A percentile compares a stretch with the other conserved stretches of the same genome.
These are phyloP conservation scores for Tenthredo distinguenda DNA, from an alignment of 2,888 invertebrate species.

Conservation along the genomic window DNA sequence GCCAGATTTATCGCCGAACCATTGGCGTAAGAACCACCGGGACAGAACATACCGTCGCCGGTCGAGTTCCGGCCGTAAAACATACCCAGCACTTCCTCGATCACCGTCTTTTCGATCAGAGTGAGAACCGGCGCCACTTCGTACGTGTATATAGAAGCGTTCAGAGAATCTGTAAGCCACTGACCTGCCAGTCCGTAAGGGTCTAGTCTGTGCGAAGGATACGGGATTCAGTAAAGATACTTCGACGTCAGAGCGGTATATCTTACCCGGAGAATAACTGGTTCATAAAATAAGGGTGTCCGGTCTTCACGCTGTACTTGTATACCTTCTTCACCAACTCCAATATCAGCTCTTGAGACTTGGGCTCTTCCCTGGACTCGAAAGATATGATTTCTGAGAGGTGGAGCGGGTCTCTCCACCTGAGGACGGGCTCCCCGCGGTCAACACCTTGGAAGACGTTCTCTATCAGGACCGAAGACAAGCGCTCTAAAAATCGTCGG, in stretches of 20 bases:
- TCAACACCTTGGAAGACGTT: slow-evolving; percentile 76
- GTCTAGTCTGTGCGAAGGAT: slow-evolving; percentile 75
- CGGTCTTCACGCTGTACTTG: slow-evolving; percentile 81
- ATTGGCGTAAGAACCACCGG: slow-evolving; percentile 82
- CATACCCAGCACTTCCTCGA: slow-evolving; percentile 78
- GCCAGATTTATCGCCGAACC: slow-evolving; percentile 81
- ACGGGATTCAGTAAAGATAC: too few relatives aligned
- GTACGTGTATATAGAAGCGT: slow-evolving; percentile 80
- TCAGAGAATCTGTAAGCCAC: slow-evolving; percentile 79
- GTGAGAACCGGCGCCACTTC: slow-evolving; percentile 82
- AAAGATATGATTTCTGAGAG: slow-evolving; percentile 77
- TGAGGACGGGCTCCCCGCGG: slow-evolving; percentile 77
- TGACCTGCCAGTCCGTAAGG: slow-evolving; percentile 80
- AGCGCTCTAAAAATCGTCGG: slow-evolving; percentile 75
- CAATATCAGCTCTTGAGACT: slow-evolving; percentile 77
- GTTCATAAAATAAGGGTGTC: slow-evolving; percentile 81
- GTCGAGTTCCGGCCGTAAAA: slow-evolving; percentile 75
- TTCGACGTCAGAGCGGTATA: neutral
- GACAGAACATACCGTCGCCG: slow-evolving; percentile 80
- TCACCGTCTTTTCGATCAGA: slow-evolving; percentile 79
- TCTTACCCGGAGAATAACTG: slow-evolving; percentile 81
- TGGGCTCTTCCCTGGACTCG: slow-evolving; percentile 74
- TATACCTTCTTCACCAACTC: slow-evolving; percentile 78
- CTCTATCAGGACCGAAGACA: slow-evolving; percentile 76
- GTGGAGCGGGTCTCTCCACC: slow-evolving; percentile 80